phyloP scores from a whole-genome alignment of 2,888 invertebrate species.

The Colostygia pectinataria region DNA sequence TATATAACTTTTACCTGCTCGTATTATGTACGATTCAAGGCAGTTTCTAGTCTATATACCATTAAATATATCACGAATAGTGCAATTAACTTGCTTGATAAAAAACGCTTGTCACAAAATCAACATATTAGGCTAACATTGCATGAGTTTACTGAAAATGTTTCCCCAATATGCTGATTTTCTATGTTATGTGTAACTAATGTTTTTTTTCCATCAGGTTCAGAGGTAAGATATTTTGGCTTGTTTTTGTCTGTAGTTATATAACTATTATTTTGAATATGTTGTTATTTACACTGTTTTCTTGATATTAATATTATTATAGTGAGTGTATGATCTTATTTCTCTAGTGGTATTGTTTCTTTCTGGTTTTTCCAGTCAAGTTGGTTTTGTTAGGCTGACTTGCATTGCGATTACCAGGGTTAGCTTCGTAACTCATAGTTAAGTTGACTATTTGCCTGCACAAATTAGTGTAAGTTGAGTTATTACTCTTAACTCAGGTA shows the following conservation, averaged over 20 bases:
- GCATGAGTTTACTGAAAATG: conserved; percentile 14
- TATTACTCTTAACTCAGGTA: not conserved
- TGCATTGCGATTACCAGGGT: not conserved
- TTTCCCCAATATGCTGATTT: conserved; percentile 28
- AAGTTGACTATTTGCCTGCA: not conserved
- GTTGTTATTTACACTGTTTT: conserved; percentile 44
- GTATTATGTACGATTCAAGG: not conserved
- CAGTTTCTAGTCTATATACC: not conserved
- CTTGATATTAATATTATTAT: conserved; percentile 22
- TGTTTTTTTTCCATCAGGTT: conserved; percentile 72
- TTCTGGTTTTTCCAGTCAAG: conserved; percentile 4
- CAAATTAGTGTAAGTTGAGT: not conserved
- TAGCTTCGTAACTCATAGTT: not conserved
- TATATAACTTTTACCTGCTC: not conserved
- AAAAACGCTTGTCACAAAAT: conserved; percentile 36
- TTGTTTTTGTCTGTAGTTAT: conserved; percentile 60
- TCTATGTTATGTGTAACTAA: conserved; percentile 25
- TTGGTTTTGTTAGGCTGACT: conserved; percentile 4
- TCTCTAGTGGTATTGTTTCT: conserved; percentile 10
- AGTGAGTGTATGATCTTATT: conserved; percentile 9
- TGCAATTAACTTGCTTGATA: conserved; percentile 33
- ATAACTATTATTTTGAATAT: conserved; percentile 45
- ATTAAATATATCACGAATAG: conserved; percentile 20
- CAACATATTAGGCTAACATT: conserved; percentile 27
- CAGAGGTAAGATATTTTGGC: conserved; percentile 74